Conservation (phyloP, 2,113 vertebrate species). For the Nansenia antarctica region DNA sequence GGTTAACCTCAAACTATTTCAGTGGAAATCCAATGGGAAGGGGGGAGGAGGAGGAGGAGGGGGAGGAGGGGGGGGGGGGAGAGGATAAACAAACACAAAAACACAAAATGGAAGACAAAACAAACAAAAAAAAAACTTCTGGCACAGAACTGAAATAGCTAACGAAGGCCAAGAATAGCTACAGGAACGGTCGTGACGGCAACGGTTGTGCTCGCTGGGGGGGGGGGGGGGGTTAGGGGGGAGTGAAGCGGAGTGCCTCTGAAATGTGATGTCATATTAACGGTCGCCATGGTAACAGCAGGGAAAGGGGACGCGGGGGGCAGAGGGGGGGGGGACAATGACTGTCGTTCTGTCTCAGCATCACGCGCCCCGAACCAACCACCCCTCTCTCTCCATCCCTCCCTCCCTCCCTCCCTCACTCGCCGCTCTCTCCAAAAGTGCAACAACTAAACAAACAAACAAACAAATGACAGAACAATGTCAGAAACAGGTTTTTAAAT, state of each 20-base stretch:
- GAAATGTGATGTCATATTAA: constrained; percentile 49
- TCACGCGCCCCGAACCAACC: constrained; percentile 18
- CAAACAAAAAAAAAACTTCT: too few species aligned
- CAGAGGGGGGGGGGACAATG: constrained; percentile 7
- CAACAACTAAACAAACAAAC: too few species aligned
- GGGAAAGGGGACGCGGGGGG: too few species aligned
- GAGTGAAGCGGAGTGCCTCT: constrained; percentile 55
- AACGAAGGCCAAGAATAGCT: constrained; percentile 63
- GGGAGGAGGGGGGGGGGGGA: not conserved
- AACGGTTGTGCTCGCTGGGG: not conserved
- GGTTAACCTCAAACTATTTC: constrained; percentile 47
- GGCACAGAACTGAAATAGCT: constrained; percentile 62
- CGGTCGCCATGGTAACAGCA: constrained; percentile 63
- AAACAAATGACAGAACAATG: too few species aligned
- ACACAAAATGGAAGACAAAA: constrained; percentile 59
- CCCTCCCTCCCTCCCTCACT: not conserved
- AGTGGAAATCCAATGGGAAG: too few species aligned
- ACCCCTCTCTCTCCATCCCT: not conserved
- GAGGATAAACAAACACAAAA: constrained; percentile 2
- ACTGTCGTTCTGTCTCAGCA: not conserved
- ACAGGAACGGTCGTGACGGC: constrained; percentile 48
- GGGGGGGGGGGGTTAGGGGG: constrained; percentile 50
- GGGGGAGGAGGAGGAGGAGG: too few species aligned
- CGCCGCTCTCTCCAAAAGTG: constrained; percentile 15
- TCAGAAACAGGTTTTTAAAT: constrained; percentile 51